Evolutionary conservation across 2,113 vertebrate genomes (phyloP).

Genomic region (Syngnathus floridae): DNA sequence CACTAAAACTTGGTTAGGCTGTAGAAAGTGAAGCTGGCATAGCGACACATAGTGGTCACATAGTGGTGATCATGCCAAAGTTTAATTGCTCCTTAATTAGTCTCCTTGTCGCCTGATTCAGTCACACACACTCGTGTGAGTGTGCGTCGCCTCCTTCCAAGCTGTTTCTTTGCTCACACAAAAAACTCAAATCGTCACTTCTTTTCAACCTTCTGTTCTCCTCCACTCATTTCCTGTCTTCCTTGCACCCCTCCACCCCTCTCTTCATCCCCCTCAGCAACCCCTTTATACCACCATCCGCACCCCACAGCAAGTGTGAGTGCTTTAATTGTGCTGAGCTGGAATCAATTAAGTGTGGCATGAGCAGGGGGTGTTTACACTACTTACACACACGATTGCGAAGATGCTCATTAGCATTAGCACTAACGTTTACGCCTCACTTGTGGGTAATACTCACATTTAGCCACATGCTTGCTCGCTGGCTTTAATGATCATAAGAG

Average conservation of each 20-base stretch:
- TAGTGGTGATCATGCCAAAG: conserved; percentile 32
- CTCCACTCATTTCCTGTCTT: background rate
- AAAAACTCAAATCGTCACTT: conserved; percentile 49
- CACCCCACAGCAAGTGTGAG: background rate
- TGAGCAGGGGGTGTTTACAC: background rate
- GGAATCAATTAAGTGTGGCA: background rate
- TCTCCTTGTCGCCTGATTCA: conserved; percentile 30
- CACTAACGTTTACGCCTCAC: background rate
- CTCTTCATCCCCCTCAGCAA: conserved; percentile 4
- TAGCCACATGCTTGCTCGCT: background rate
- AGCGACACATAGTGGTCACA: background rate
- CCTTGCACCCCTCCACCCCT: conserved; percentile 17
- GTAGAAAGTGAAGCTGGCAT: background rate
- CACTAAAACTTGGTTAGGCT: too few relatives aligned
- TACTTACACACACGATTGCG: background rate
- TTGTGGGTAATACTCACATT: background rate
- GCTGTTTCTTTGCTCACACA: conserved; percentile 44
- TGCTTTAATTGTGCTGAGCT: background rate
- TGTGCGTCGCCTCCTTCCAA: conserved; percentile 62
- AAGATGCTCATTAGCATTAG: background rate
- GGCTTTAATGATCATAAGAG: background rate
- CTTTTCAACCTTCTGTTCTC: conserved; percentile 53
- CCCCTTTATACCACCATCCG: background rate
- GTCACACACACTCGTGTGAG: conserved; percentile 11
- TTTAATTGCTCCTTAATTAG: conserved; percentile 58